Percentiles rank a stretch among this genome's conserved stretches.
Evolutionary conservation across 1,140 invertebrate genomes (phyloP).

Genomic region (Cotesia glomerata): DNA sequence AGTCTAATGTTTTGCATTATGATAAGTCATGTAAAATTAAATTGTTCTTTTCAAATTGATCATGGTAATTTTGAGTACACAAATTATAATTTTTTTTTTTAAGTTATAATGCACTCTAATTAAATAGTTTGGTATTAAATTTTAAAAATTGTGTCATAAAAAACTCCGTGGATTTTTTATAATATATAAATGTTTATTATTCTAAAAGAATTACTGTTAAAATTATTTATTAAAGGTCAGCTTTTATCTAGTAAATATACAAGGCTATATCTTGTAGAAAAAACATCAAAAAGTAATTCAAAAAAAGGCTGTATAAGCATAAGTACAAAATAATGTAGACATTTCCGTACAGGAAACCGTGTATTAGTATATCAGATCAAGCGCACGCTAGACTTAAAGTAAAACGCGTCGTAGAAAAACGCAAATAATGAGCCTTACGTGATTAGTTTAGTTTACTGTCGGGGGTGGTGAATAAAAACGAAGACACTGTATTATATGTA

Average conservation of each 20-base stretch:
- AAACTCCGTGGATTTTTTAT: too few species aligned
- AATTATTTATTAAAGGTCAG: background rate
- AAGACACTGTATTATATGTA: constrained; percentile 31
- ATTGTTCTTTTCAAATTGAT: too few species aligned
- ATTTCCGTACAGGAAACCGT: constrained; percentile 64
- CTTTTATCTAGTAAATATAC: too few species aligned
- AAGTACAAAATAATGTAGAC: constrained; percentile 59
- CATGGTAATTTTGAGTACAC: too few species aligned
- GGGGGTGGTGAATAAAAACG: constrained; percentile 34
- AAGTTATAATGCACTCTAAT: too few species aligned
- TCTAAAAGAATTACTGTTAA: background rate
- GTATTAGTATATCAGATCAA: constrained; percentile 65
- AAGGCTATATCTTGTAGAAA: too few species aligned
- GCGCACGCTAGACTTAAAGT: constrained; percentile 51
- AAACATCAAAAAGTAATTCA: background rate
- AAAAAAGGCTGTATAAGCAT: constrained; percentile 23
- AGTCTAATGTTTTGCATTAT: too few species aligned
- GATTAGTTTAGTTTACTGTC: constrained; percentile 43
- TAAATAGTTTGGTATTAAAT: too few species aligned
- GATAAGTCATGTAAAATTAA: too few species aligned
- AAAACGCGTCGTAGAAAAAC: constrained; percentile 48
- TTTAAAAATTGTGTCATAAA: too few species aligned
- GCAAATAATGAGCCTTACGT: constrained; percentile 37
- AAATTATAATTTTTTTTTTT: too few species aligned
- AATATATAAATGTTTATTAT: too few species aligned